Base-by-base conservation (phyloP, 2,113 vertebrate genomes). In the Amphiprion ocellaris region DNA sequence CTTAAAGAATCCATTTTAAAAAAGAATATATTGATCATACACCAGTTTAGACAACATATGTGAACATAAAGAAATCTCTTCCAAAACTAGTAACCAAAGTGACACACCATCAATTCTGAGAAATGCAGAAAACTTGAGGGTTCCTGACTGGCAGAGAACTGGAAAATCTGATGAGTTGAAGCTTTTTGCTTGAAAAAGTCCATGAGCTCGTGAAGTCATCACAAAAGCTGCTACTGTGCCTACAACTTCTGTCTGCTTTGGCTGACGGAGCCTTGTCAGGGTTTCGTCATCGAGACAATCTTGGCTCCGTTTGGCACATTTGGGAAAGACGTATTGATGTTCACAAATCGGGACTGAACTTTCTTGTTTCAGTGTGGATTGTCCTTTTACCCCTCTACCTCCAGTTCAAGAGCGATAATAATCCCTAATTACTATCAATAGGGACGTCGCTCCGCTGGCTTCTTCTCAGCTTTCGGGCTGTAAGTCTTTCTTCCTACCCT, bases 401-500 rank as follows among this genome's bases (percentile, higher is more conserved):
- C 2, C 41, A 59, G 65, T 30, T 74, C 44, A 28, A 41, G 61
- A 61, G 61, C 80, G 21, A 75, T 55, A 21, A 66, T 67, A 65
- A 82, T 71, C 65, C 70, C 72, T 54, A 59, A 50, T 79, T 24
- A 28, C 54, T 49, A 44, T 60, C 59, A 44, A 53, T 15, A 23
- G 30, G 65, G 74, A 77, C 60, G 39, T 81, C 77, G 6, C 68
- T 69, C 77, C 1, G 14, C 53, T 37, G 70, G 47, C 66, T n/a
- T 81, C 56, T 28, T 60, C 70, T 90, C 89, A 76, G 69, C 87
- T 79, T 37, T 80, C 19, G 0, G 82, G 77, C 53, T 82, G 55
- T 2, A 58, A 6, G 33, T 74, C 56, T 58, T 79, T 90, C 79
- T 91, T 91, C 24, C 76, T 91, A 41, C 73, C 83, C 85, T 87